Evolutionary conservation across 2,888 invertebrate species (phyloP), one percentile per base, ranked within the genome.

Genomic region (Chloroclystis v-ata): DNA sequence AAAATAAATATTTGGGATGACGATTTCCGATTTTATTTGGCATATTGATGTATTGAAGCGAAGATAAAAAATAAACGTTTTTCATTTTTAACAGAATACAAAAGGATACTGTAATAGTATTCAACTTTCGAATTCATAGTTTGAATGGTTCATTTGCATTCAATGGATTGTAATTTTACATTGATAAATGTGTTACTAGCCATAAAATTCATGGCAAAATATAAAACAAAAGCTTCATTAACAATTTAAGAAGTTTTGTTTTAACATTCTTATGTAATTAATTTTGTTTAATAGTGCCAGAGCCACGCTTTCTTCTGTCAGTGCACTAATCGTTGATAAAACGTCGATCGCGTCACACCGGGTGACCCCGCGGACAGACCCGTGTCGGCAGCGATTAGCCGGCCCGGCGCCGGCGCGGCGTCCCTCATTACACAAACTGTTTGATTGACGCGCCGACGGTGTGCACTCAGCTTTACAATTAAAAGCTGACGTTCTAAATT

Each of bases 371-470:
- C 5, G 20, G 20, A 20, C 20, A 20, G 50, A 43, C 46, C 48
- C 50, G 49, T 44, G 46, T 51, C 50, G 40, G 45, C 42, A 44
- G 43, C 54, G 39, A 51, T 54, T 46, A 51, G 46, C 26, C 35
- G 39, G 42, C 50, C 38, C 28, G 43, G 13, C 29, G 43, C 48
- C 37, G 12, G 35, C 16, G 43, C 14, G 14, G 10, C n/a, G 2
- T 33, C 14, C 9, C n/a, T 49, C 39, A 47, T 52, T 45, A 42
- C 28, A 43, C 52, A 48, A 52, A 48, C 43, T 37, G 45, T 43
- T 43, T 48, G 45, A 52, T 52, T 45, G 43, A 39, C 40, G 41
- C n/a, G 30, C 1, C 32, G 48, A 45, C 45, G 33, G 43, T 49
- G 52, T 49, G 41, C 37, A 46, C 43, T 12, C 12, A 43, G 42